Base-by-base conservation (phyloP, 2,113 vertebrate genomes). In the Progne subis region DNA sequence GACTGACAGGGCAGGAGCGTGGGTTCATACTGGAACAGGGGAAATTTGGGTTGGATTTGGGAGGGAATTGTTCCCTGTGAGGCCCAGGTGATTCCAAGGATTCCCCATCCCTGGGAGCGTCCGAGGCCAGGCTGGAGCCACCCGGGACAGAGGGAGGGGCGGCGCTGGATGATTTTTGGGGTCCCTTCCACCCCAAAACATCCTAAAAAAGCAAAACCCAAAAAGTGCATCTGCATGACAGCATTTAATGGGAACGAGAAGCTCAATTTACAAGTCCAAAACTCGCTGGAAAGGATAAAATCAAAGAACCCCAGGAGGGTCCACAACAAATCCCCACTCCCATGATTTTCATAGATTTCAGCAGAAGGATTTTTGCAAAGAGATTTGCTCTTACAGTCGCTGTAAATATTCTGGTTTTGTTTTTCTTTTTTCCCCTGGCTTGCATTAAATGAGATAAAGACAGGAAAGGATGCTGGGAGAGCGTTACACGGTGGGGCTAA, bases 231-330 rank as follows among this genome's bases (percentile, higher is more conserved):
- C 75, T 92, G 75, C 82, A 76, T 52, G 78, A 78, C 39, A 94
- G 37, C 65, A 12, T 96, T 96, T 96, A 96, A 96, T 96, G 85
- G 28, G 31, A 87, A 93, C 1, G 53, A 76, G 71, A 93, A 92
- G 57, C 75, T 87, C 63, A 16, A 53, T 76, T 88, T 31, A 96
- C 95, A 96, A 29, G 55, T 1, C 21, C 50, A 77, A 81, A 92
- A 85, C 53, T 8, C 9, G 5, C 15, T 72, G 82, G 82, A 21
- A 75, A 93, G 11, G 43, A 67, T 32, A 84, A 84, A 95, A 89
- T 34, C 57, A 85, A 87, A 87, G 52, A 61, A 26, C 82, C 85
- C 50, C 90, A 88, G 84, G 67, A 88, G 46, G 19, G 12, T 52
- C 88, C 77, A n/a, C 74, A 65, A 31, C 23, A 86, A 85, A 50